Base-by-base conservation (phyloP, 2,888 invertebrate species). In the Smittia sp. region DNA sequence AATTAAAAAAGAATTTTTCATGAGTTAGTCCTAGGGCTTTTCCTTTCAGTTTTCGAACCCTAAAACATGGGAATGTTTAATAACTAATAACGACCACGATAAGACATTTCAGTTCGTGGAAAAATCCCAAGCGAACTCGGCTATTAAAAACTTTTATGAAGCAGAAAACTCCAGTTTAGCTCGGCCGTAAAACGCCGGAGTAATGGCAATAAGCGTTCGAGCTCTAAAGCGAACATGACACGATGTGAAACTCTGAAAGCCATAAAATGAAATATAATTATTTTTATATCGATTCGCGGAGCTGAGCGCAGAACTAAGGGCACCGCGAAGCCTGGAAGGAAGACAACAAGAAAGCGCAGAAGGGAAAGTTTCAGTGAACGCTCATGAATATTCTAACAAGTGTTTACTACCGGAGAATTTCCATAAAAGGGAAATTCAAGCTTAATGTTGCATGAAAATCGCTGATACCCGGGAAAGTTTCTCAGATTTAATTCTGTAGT, bases 351-450 rank as follows among this genome's bases (percentile, higher is more conserved):
- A n/a, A 27, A 27, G 22, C 22, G 20, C 22, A 22, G 22, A 70
- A 25, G 25, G 13, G 32, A 52, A 62, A 54, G 62, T 38, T 58
- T 27, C 72, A 62, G 9, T 62, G 62, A 72, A 13, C 39, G 72
- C 27, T 72, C 72, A 72, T 72, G 72, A 72, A 72, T 72, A 72
- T 72, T 72, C 72, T 62, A 72, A 72, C 72, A 72, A 72, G 72
- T 72, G 72, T 72, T 46, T 69, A 20, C 38, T 27, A 25, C 22
- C 20, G 15, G 20, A 27, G 38, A 72, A 72, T 72, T 72, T 72
- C 62, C 72, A 72, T 72, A 62, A 72, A 72, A 62, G 72, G 25
- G 62, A 72, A 72, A 72, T 72, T 72, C 52, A 58, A 72, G 62
- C 27, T 72, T 72, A 72, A 72, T 72, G 72, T 58, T 72, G 72